phyloP scores from a whole-genome alignment of 1,140 invertebrate species.

The Diploscapter pachys region DNA sequence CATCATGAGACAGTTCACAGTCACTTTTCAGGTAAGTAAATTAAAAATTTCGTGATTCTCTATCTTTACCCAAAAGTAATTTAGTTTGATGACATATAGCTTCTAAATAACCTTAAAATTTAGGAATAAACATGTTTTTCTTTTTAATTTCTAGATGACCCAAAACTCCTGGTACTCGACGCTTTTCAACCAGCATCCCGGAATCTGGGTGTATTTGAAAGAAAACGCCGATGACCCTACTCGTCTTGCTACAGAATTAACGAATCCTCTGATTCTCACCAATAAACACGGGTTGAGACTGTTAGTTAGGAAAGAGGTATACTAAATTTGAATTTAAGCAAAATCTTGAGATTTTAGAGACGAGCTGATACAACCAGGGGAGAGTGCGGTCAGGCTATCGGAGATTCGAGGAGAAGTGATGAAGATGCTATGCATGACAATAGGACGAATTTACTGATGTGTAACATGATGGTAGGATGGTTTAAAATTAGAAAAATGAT shows the following conservation, averaged over 20 bases:
- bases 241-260: conserved; percentile 30
- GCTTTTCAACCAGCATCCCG: conserved; percentile 29
- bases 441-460: conserved; percentile 27
- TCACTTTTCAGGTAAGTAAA: conserved; percentile 29
- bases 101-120: no score
- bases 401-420: conserved; percentile 28
- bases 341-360: conserved; percentile 9
- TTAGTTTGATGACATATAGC: no score
- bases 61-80: no score
- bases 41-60: no score
- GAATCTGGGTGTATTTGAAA: conserved; percentile 34
- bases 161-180: conserved; percentile 38
- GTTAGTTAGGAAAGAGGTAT: conserved; percentile 35
- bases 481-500: no score
- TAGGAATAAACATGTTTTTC: no score
- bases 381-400: conserved; percentile 30
- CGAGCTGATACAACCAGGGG: conserved; percentile 18
- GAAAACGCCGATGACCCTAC: conserved; percentile 13
- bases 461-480: conserved; percentile 15
- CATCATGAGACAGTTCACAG: conserved; percentile 22
- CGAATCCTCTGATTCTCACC: conserved; percentile 24
- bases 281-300: conserved; percentile 36
- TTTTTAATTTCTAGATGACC: conserved; percentile 26
- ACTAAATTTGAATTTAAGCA: conserved; percentile 1
- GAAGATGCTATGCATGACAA: conserved; percentile 15